phyloP scores from a whole-genome alignment of 2,888 invertebrate species.

The Mayetiola destructor region DNA sequence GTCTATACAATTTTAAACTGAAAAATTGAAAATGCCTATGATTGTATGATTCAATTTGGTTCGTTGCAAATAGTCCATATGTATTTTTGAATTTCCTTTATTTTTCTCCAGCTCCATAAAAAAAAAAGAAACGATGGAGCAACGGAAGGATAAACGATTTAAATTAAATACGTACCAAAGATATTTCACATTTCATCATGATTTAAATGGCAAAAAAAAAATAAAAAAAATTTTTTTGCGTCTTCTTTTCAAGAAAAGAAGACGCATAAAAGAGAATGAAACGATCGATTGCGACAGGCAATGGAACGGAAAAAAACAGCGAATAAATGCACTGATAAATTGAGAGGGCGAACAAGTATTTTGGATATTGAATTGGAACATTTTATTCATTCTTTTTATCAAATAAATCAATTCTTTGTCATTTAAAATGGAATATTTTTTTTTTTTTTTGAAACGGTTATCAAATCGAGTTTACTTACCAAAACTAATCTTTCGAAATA shows the following conservation, averaged over 20 bases:
- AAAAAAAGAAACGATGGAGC: background rate
- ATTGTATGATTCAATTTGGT: too few species aligned
- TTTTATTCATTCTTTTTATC: background rate
- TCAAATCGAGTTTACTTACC: background rate
- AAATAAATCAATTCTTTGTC: background rate
- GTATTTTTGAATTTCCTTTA: too few species aligned
- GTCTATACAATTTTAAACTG: too few species aligned
- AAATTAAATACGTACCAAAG: background rate
- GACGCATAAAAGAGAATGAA: too few species aligned
- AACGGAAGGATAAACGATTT: constrained; percentile 8
- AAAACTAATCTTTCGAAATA: background rate
- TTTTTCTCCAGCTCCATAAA: too few species aligned
- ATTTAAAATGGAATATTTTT: background rate
- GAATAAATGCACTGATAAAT: background rate
- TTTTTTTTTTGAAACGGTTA: background rate
- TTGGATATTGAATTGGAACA: too few species aligned
- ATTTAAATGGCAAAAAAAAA: background rate
- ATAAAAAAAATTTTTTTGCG: too few species aligned
- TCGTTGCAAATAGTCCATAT: too few species aligned
- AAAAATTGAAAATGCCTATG: too few species aligned
- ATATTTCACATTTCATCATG: background rate
- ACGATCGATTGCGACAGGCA: too few species aligned
- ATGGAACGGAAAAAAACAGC: background rate
- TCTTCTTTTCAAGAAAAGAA: too few species aligned
- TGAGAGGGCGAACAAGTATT: background rate